Evolutionary conservation across 2,888 invertebrate genomes (phyloP), one percentile per base, ranked within the genome.

Genomic region (Drosophila merina): DNA sequence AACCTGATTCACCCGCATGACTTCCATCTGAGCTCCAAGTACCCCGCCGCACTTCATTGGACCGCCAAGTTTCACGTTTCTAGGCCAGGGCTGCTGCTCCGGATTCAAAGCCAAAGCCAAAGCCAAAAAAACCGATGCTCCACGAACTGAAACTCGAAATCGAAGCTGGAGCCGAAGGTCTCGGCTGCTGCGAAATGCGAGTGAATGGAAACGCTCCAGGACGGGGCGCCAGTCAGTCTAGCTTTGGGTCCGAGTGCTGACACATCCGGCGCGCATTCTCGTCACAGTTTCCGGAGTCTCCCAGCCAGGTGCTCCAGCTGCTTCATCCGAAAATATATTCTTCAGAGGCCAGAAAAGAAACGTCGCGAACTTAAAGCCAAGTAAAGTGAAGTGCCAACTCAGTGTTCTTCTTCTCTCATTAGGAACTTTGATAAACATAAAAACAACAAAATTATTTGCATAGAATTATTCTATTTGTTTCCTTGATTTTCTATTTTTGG

Each of bases 71-170:
- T 51, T 49, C 69, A 64, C 66, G 71, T 82, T 87, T 84, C 83
- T 85, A 85, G 89, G 83, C 86, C 84, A 85, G 81, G 88, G 86
- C 64, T 86, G 75, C 50, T 55, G 63, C 55, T 55, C 60, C 50
- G 74, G 33, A 28, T 69, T 68, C 69, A 68, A 68, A 67, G 67
- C 55, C 66, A 64, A 70, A 60, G 58, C 42, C 31, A 26, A 28
- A 28, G 20, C 20, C 20, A 20, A 60, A 70, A 67, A 40, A 54
- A 51, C 66, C 70, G 74, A 70, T 63, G 55, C 62, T 33, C 20
- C 59, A 49, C 69, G 68, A 69, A 36, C 68, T 49, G 64, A 36
- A 51, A 60, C 63, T 63, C 63, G 63, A 72, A 48, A 63, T 62
- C 72, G 72, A 54, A 71, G 68, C 58, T 44, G 51, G 30, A 50